These are phyloP conservation scores for Amphiura filiformis DNA, from an alignment of 35 echinoderm and acorn worm species.

Conservation along the genomic window DNA sequence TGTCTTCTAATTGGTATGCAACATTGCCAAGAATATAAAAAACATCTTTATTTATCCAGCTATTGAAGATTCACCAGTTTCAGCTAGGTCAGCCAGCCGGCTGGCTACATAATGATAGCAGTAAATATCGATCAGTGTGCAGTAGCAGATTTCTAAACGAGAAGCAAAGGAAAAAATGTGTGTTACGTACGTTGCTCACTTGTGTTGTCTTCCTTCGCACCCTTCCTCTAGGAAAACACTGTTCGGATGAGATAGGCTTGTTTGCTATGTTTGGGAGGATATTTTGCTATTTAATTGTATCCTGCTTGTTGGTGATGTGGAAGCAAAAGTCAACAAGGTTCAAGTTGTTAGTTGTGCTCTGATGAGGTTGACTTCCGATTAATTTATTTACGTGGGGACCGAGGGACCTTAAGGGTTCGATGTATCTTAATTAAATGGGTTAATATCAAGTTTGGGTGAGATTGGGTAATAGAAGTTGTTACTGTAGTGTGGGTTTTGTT, in stretches of 20 bases:
- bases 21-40: no score
- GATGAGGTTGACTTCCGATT: background rate
- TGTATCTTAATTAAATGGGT: conserved; percentile 2
- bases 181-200: no score
- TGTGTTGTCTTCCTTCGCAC: background rate
- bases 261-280: background rate
- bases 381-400: background rate
- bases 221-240: background rate
- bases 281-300: background rate
- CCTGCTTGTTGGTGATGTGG: background rate
- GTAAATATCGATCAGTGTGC: no score
- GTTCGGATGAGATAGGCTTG: background rate
- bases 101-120: no score
- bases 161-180: no score
- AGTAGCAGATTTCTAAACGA: no score
- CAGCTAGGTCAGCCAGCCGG: no score
- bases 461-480: no score
- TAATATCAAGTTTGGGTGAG: background rate
- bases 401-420: background rate
- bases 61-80: no score
- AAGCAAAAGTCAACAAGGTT: background rate
- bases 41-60: no score
- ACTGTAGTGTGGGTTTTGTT: no score
- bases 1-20: no score
- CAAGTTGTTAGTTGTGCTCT: background rate